A percentile compares a stretch with the other conserved stretches of the same genome.
Evolutionary conservation across 2,797 vertebrate genomes (phyloP).

Genomic region (Melanotaenia nigrans): DNA sequence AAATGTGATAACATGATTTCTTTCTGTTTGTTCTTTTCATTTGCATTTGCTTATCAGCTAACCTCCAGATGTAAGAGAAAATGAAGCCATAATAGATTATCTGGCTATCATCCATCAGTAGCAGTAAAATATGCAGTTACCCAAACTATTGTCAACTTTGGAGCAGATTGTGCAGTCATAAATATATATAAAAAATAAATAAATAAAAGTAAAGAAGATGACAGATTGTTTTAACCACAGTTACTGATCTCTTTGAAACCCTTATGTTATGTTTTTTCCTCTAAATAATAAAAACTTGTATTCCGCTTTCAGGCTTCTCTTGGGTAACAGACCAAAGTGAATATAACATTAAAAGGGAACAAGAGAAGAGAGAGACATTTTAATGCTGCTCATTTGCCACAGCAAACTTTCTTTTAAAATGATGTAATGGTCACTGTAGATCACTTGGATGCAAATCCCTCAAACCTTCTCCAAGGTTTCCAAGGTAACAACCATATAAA

Average conservation of each 20-base stretch:
- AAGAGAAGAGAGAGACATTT: constrained; percentile 41
- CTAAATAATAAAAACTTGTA: constrained; percentile 53
- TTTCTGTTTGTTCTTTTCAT: not conserved
- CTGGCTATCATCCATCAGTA: constrained; percentile 1
- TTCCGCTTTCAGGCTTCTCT: constrained; percentile 39
- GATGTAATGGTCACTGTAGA: constrained; percentile 35
- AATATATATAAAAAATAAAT: not conserved
- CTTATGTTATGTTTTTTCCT: constrained; percentile 38
- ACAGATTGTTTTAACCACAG: not conserved
- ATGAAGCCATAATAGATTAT: not conserved
- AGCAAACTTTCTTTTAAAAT: constrained; percentile 30
- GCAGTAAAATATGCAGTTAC: constrained; percentile 1
- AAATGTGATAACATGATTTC: not conserved
- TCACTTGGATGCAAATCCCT: constrained; percentile 38
- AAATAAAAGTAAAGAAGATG: not conserved
- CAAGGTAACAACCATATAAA: not conserved
- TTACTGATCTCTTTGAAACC: constrained; percentile 19
- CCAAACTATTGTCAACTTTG: not conserved
- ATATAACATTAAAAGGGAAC: constrained; percentile 68
- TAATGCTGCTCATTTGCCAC: constrained; percentile 61
- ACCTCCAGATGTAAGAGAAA: not conserved
- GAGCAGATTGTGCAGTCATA: not conserved
- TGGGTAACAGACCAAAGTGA: constrained; percentile 60
- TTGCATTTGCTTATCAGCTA: not conserved
- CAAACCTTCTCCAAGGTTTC: constrained; percentile 26